Conservation (phyloP, 2,888 invertebrate genomes). For the Tachina fera region DNA sequence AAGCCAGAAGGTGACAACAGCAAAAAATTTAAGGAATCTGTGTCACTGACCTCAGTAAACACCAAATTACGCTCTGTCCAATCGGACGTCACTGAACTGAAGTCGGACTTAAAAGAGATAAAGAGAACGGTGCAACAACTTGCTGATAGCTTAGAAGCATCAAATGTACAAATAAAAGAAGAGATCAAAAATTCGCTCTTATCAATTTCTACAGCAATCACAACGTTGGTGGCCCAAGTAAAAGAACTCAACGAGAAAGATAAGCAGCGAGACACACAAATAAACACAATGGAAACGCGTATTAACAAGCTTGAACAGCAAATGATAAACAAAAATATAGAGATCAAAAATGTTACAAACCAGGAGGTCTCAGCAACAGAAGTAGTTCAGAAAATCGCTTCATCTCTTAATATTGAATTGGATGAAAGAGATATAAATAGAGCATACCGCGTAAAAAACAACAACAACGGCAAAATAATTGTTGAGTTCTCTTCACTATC, state of each 20-base stretch:
- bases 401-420: neutral
- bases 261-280: constrained; percentile 1
- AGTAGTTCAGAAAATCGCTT: neutral
- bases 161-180: neutral
- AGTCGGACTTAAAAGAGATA: neutral
- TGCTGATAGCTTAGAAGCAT: neutral
- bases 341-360: constrained; percentile 16
- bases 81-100: no score
- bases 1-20: no score
- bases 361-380: no score
- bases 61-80: no score
- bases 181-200: neutral
- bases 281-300: constrained; percentile 8
- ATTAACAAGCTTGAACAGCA: constrained; percentile 20
- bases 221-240: neutral
- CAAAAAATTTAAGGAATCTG: no score
- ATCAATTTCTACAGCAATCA: neutral
- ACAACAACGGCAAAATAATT: constrained; percentile 7
- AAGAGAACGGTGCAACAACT: constrained; percentile 10
- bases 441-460: constrained; percentile 25
- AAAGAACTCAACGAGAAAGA: constrained; percentile 11
- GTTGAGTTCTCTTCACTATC: constrained; percentile 11
- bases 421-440: constrained; percentile 7
- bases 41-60: no score
- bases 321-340: neutral